A percentile compares a stretch with the other conserved stretches of the same genome.
Evolutionary conservation across 2,888 invertebrate genomes (phyloP).

Genomic region (Petrolisthes manimaculis): DNA sequence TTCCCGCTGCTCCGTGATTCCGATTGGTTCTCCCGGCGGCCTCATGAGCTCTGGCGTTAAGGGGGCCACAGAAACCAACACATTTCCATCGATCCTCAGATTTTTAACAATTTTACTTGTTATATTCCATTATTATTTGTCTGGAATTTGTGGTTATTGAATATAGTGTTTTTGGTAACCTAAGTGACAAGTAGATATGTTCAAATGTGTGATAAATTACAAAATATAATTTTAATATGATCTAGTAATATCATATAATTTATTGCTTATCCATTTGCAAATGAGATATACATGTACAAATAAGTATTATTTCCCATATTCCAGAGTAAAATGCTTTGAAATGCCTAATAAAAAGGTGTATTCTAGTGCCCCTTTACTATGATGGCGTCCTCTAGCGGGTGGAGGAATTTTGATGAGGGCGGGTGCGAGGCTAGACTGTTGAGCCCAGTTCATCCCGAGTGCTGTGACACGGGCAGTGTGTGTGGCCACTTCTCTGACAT

Average conservation of each 20-base stretch:
- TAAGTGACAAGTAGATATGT: too few species aligned
- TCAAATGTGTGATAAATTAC: too few species aligned
- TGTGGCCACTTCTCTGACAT: slow-evolving; percentile 15
- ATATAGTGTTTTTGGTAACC: background rate
- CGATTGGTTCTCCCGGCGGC: slow-evolving; percentile 40
- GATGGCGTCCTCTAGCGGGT: slow-evolving; percentile 49
- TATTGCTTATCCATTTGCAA: too few species aligned
- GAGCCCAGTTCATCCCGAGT: slow-evolving; percentile 54
- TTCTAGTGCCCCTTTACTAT: slow-evolving; percentile 56
- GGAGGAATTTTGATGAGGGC: slow-evolving; percentile 57
- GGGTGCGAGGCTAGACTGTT: slow-evolving; percentile 62
- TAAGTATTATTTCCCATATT: too few species aligned
- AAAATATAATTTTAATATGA: too few species aligned
- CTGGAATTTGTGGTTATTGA: too few species aligned
- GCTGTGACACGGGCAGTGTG: slow-evolving; percentile 39
- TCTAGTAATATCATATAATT: too few species aligned
- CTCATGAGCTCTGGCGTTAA: slow-evolving; percentile 52
- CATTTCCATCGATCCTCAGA: background rate
- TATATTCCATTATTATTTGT: background rate
- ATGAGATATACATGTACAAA: too few species aligned
- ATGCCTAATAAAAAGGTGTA: background rate
- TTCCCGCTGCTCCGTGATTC: slow-evolving; percentile 6
- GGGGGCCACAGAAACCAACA: slow-evolving; percentile 32
- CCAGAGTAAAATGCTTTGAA: too few species aligned
- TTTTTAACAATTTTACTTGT: slow-evolving; percentile 3